phyloP scores from a whole-genome alignment of 2,888 invertebrate species.

The Pinctada fucata region DNA sequence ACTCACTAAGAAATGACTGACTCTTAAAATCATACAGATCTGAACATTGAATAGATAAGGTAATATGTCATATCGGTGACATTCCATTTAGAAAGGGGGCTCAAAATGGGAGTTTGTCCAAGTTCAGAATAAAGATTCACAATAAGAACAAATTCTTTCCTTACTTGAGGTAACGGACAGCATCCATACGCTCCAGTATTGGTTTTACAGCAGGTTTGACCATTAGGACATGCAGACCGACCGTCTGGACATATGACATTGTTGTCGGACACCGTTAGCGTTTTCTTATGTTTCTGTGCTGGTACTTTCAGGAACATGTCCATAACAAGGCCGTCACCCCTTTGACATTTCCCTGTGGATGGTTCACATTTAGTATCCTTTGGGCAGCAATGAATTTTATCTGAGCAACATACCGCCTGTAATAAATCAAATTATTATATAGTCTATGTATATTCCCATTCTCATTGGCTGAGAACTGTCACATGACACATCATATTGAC shows the following conservation, averaged over 20 bases:
- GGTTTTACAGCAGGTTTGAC: constrained; percentile 60
- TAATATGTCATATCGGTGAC: too few relatives aligned
- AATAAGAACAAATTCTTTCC: too few relatives aligned
- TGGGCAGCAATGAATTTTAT: constrained; percentile 66
- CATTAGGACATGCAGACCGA: constrained; percentile 37
- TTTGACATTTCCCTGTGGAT: constrained; percentile 37
- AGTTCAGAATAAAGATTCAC: too few relatives aligned
- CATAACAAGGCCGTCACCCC: constrained; percentile 17
- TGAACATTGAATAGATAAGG: too few relatives aligned
- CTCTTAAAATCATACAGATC: too few relatives aligned
- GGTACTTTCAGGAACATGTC: constrained; percentile 46
- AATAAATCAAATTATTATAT: not conserved
- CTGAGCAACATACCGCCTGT: constrained; percentile 66
- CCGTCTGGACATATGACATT: constrained; percentile 46
- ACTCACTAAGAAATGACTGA: too few relatives aligned
- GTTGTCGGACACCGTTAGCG: not conserved
- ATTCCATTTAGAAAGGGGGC: too few relatives aligned
- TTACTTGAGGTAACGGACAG: constrained; percentile 57
- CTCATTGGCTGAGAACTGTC: too few relatives aligned
- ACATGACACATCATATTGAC: too few relatives aligned
- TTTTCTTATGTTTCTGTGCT: not conserved
- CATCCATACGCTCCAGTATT: constrained; percentile 57
- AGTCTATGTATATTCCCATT: too few relatives aligned
- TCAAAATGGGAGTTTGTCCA: too few relatives aligned
- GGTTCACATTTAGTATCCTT: constrained; percentile 49